A percentile compares a stretch with the other conserved stretches of the same genome.
Evolutionary conservation across 1,140 invertebrate genomes (phyloP).

Genomic region (Lethocerus indicus): DNA sequence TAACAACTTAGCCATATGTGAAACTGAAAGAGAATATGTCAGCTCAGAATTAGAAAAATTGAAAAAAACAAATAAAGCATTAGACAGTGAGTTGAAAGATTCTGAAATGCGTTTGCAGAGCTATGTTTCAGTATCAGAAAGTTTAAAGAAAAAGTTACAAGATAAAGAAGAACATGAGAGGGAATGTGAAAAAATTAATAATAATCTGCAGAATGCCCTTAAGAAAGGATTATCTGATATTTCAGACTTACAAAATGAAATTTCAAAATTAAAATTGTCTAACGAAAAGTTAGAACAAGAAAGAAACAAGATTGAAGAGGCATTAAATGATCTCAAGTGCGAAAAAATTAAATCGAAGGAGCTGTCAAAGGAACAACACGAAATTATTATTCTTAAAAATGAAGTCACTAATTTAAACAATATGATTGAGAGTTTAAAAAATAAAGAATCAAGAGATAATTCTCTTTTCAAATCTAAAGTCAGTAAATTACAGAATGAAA

Average conservation of each 20-base stretch:
- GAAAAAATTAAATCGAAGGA: background rate
- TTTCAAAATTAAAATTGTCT: background rate
- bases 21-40: too few relatives aligned
- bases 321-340: background rate
- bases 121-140: too few relatives aligned
- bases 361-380: background rate
- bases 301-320: background rate
- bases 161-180: too few relatives aligned
- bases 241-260: background rate
- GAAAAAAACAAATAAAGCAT: too few relatives aligned
- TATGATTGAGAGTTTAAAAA: slow-evolving; percentile 1
- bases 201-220: too few relatives aligned
- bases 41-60: too few relatives aligned
- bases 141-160: too few relatives aligned
- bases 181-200: too few relatives aligned
- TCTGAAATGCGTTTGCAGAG: too few relatives aligned
- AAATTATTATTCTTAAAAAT: background rate
- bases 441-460: background rate
- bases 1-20: too few relatives aligned
- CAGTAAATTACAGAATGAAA: background rate
- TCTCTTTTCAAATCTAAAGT: background rate
- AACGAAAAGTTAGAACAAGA: background rate
- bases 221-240: background rate
- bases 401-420: slow-evolving; percentile 7
- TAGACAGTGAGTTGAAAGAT: too few relatives aligned